Base-by-base conservation (phyloP, 2,888 invertebrate species). In the Anaspis maculata region DNA sequence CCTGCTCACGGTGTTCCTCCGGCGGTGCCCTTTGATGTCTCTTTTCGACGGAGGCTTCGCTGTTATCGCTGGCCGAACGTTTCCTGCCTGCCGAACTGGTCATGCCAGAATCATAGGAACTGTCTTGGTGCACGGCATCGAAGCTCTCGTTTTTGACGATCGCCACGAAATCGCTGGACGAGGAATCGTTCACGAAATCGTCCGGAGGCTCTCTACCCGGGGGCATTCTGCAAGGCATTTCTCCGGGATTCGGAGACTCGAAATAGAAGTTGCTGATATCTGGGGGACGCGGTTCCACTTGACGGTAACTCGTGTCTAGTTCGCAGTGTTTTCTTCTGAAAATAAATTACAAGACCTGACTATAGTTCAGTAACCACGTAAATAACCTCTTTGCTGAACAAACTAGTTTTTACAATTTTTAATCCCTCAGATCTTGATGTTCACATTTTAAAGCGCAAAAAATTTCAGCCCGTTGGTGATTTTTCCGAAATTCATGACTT, bases 101-200 rank as follows among this genome's bases (percentile, higher is more conserved):
- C 6, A 21, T 25, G 10, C 34, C 32, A 3, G 34, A 31, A 31
- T 36, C 41, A 24, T 39, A 46, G 6, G 49, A 52, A 44, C 49
- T 52, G 28, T 52, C 54, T 5, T 47, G 44, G 15, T 33, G 13
- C 10, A 21, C 36, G 22, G 25, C 30, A 22, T 28, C 35, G 14
- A 27, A 33, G 22, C 27, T 35, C 34, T 51, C 50, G 15, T 40
- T 43, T 40, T 54, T 54, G 2, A 54, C 40, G 3, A 34, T 25
- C 5, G 27, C 13, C 5, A 37, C 13, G 13, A 48, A 45, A 29
- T 51, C 49, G 19, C 41, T 48, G 4, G 46, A 47, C 1, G 36
- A 32, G 1, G 48, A 49, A 32, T 51, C 48, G 7, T 45, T 40
- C n/a, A 44, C 36, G 1, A 25, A 11, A 2, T 31, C 31, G 10